Evolutionary conservation across 2,888 invertebrate genomes (phyloP).

Genomic region (Bedellia somnulentella): DNA sequence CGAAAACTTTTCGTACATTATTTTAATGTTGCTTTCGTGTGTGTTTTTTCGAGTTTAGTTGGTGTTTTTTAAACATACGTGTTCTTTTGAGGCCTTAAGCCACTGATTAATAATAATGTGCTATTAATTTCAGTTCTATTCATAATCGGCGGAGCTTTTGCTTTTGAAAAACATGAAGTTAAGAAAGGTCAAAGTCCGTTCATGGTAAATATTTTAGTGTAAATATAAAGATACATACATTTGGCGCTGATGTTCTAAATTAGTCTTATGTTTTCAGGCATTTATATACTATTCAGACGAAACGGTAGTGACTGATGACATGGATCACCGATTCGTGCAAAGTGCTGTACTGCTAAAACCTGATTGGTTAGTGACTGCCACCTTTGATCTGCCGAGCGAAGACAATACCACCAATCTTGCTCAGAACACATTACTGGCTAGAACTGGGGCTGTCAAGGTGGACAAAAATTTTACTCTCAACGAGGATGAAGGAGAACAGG

Average conservation of each 20-base stretch:
- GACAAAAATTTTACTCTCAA: constrained; percentile 32
- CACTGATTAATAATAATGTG: too few species aligned
- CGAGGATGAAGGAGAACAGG: constrained; percentile 48
- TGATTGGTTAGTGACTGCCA: constrained; percentile 34
- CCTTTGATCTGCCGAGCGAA: constrained; percentile 19
- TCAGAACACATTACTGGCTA: constrained; percentile 35
- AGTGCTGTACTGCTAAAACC: constrained; percentile 30
- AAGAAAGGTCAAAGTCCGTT: constrained; percentile 29
- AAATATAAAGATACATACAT: not conserved
- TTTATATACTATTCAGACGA: constrained; percentile 40
- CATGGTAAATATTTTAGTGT: constrained; percentile 24
- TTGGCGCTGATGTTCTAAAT: constrained; percentile 1
- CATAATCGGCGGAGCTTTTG: constrained; percentile 18
- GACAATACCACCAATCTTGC: constrained; percentile 25
- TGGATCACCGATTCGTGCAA: constrained; percentile 25
- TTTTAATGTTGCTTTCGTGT: too few species aligned
- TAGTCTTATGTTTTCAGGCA: constrained; percentile 21
- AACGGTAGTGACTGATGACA: constrained; percentile 21
- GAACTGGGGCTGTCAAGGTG: constrained; percentile 30
- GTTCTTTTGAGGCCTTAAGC: too few species aligned
- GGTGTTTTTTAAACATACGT: too few species aligned
- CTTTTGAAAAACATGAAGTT: constrained; percentile 25
- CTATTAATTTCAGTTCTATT: constrained; percentile 16
- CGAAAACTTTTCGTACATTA: too few species aligned
- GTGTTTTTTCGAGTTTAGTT: too few species aligned